Evolutionary conservation across 2,888 invertebrate species (phyloP).

Genomic region (Horisme vitalbata): DNA sequence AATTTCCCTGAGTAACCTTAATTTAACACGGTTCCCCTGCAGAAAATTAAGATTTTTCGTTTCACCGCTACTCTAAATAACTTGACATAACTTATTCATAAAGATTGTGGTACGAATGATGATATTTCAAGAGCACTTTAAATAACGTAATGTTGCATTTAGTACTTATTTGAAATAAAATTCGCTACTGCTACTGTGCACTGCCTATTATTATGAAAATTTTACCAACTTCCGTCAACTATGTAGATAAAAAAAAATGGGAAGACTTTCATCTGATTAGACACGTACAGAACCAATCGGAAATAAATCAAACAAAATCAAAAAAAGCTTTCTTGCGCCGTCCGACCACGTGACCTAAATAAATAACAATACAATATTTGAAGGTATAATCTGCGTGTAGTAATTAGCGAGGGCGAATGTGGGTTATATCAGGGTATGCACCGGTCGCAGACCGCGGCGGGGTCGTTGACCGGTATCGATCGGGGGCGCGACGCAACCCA

Average conservation of each 20-base stretch:
- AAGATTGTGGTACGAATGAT: slow-evolving; percentile 32
- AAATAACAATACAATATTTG: slow-evolving; percentile 57
- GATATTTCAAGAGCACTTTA: slow-evolving; percentile 29
- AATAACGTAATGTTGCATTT: too few species aligned
- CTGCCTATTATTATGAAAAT: too few species aligned
- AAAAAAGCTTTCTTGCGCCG: slow-evolving; percentile 19
- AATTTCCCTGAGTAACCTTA: slow-evolving; percentile 55
- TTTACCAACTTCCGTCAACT: not conserved
- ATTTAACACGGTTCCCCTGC: slow-evolving; percentile 46
- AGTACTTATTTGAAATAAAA: too few species aligned
- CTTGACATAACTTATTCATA: slow-evolving; percentile 43
- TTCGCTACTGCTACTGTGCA: too few species aligned
- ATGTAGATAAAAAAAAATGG: not conserved
- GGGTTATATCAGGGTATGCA: slow-evolving; percentile 64
- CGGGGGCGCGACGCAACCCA: slow-evolving; percentile 64
- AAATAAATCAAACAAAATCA: slow-evolving; percentile 18
- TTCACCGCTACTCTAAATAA: slow-evolving; percentile 40
- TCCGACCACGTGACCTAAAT: slow-evolving; percentile 52
- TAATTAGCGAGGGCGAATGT: slow-evolving; percentile 71
- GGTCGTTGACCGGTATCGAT: slow-evolving; percentile 81
- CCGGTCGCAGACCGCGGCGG: slow-evolving; percentile 66
- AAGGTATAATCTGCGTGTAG: slow-evolving; percentile 59
- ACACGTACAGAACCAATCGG: slow-evolving; percentile 13
- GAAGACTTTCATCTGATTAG: not conserved
- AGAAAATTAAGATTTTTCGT: slow-evolving; percentile 53